Evolutionary conservation across 1,140 invertebrate genomes (phyloP), one percentile per base, ranked within the genome.

Genomic region (Ceratina calcarata): DNA sequence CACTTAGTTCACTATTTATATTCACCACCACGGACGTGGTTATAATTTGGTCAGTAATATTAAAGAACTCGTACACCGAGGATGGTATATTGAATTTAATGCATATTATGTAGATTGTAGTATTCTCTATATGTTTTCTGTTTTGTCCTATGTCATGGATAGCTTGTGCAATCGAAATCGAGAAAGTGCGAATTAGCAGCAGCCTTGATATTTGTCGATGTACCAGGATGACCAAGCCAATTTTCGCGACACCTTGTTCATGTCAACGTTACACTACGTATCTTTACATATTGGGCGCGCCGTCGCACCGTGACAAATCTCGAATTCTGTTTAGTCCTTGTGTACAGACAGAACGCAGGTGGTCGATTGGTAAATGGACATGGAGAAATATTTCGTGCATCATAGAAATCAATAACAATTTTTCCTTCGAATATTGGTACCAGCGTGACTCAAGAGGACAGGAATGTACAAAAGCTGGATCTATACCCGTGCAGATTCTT

Each of bases 161-260:
- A 10, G 37, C 24, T 45, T 45, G 37, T 45, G 37, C 37, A 45
- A 45, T 45, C 37, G 37, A 7, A 45, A 45, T 2, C 37, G 37
- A 45, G 37, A 45, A 10, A 45, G 37, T 10, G 37, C 37, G 37
- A 45, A 45, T 6, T 45, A 0, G 8, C 4, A 32, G 45, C 70
- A 82, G 81, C 82, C 85, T 86, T 81, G 82, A 84, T 84, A 84
- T 85, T 82, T 85, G 62, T 22, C 85, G 70, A 77, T 57, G 81
- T 49, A 58, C 45, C 61, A 61, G n/a, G 75, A 85, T 86, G 83
- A 86, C 80, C 75, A 69, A 69, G 84, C 83, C 60, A 61, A 75
- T 86, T 85, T 86, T 76, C 80, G 70, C 83, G 80, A 64, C 70
- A 67, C 61, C 58, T 72, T 7, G 57, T 27, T 53, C 60, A n/a